Conservation (phyloP, 2,888 invertebrate species). For the Apamea anceps region DNA sequence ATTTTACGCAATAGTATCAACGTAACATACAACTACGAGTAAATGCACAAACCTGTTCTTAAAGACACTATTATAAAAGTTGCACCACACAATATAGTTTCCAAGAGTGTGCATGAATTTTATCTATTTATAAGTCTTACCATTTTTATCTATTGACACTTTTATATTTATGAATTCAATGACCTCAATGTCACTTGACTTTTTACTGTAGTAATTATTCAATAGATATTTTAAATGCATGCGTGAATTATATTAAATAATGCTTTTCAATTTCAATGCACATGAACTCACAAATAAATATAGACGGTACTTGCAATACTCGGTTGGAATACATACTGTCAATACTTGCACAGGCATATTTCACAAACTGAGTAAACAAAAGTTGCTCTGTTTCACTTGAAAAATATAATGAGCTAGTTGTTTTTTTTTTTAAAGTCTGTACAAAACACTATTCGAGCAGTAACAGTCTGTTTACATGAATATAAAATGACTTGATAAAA, state of each 20-base stretch:
- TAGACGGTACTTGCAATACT: background rate
- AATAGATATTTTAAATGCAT: background rate
- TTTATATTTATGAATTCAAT: background rate
- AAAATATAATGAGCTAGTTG: background rate
- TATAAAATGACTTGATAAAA: background rate
- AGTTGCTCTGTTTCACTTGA: slow-evolving; percentile 3
- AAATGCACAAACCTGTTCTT: background rate
- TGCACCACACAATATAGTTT: background rate
- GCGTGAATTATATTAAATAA: slow-evolving; percentile 1
- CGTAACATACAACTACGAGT: background rate
- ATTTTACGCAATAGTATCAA: background rate
- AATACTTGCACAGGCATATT: slow-evolving; percentile 18
- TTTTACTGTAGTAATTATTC: background rate
- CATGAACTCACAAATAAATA: background rate
- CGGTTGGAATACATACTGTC: slow-evolving; percentile 27
- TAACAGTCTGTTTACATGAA: background rate
- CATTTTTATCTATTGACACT: background rate
- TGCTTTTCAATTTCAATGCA: background rate
- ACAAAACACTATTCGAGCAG: slow-evolving; percentile 3
- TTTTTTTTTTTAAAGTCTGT: background rate
- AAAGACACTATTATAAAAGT: background rate
- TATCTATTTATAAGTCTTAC: background rate
- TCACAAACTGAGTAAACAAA: slow-evolving; percentile 11
- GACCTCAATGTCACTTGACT: background rate
- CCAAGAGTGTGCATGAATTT: background rate